Evolutionary conservation across 2,797 vertebrate genomes (phyloP), one percentile per base, ranked within the genome.

Genomic region (Diglossa cyanea): DNA sequence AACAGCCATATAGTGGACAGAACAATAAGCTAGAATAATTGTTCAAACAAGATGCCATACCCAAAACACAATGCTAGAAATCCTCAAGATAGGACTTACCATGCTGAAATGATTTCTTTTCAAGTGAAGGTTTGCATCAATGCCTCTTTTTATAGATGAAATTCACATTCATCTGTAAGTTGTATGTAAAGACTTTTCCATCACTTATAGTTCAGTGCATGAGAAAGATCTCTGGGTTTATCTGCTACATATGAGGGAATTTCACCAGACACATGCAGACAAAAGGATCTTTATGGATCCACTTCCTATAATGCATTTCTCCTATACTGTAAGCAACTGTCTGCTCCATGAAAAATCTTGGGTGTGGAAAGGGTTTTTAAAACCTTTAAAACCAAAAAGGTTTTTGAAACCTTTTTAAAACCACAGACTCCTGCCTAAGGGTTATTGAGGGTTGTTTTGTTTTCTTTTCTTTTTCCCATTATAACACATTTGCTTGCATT

Each of bases 201-300:
- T 45, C 24, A 61, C 45, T 50, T 61, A 51, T 58, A 50, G 45
- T 50, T 80, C 39, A 77, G 28, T 20, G 11, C n/a, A 55, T 26
- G 23, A 74, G 33, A 72, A 89, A 63, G 5, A 63, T 14, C 7
- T 57, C 76, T 61, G 55, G 44, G 11, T 5, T 75, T 48, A 33
- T 42, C 58, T 68, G 76, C 60, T 31, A 1, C 0, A 0, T 35
- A 14, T 0, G 2, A 40, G 15, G 48, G 30, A 75, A 25, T 63
- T 82, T 87, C 58, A 77, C 16, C 15, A 44, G n/a, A 48, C 6
- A 9, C 14, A 19, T 0, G 0, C 9, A 72, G 42, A 55, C 19
- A 77, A 80, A 13, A 47, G 18, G 5, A 57, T 71, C 31, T 80
- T 54, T 42, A 71, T 7, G 3, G 28, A 37, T 17, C 47, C 61